These are phyloP conservation scores for Craterocephalus amniculus DNA, from an alignment of 2,797 vertebrate species.

Conservation along the genomic window DNA sequence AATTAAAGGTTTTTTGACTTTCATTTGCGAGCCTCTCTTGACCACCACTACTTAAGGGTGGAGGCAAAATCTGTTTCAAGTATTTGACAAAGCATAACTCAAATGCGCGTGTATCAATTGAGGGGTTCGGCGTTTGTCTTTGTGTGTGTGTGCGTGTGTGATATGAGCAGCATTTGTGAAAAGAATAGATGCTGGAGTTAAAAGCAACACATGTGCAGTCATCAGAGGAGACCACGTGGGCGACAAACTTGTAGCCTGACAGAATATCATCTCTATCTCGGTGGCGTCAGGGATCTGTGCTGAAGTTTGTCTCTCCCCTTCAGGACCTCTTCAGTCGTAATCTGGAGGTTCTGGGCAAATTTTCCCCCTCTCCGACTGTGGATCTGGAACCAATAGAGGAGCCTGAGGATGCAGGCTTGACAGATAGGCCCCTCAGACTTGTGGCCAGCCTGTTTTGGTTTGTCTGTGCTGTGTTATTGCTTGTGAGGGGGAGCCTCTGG, in stretches of 20 bases:
- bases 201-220: constrained; percentile 53
- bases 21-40: constrained; percentile 75
- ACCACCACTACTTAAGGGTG: constrained; percentile 75
- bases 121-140: constrained; percentile 54
- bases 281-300: constrained; percentile 77
- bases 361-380: constrained; percentile 74
- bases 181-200: constrained; percentile 42
- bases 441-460: constrained; percentile 79
- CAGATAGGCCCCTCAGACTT: constrained; percentile 81
- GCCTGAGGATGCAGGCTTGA: constrained; percentile 74
- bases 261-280: constrained; percentile 73
- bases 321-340: constrained; percentile 81
- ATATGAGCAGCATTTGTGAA: constrained; percentile 37
- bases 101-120: constrained; percentile 66
- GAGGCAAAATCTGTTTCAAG: constrained; percentile 73
- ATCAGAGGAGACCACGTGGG: constrained; percentile 55
- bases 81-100: constrained; percentile 72
- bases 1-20: constrained; percentile 77
- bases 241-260: constrained; percentile 63
- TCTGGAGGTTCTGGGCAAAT: constrained; percentile 83
- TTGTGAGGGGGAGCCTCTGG: constrained; percentile 76
- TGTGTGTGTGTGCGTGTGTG: constrained; percentile 39
- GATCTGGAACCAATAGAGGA: constrained; percentile 77
- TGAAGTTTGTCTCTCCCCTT: constrained; percentile 62
- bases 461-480: constrained; percentile 81